These are phyloP conservation scores for Carposina sasakii DNA, from an alignment of 1,140 invertebrate genomes.

Conservation along the genomic window DNA sequence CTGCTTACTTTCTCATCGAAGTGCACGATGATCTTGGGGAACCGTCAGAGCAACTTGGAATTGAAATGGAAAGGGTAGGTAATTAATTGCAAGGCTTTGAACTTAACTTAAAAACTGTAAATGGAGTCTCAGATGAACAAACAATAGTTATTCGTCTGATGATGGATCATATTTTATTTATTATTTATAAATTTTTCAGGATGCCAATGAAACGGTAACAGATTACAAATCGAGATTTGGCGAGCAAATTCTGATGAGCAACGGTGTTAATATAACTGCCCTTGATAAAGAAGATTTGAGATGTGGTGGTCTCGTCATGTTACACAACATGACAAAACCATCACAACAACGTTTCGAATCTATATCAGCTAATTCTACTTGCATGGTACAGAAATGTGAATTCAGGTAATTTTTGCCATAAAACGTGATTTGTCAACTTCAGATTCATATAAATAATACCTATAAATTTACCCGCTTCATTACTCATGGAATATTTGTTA, in stretches of 20 bases:
- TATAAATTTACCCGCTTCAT: too few relatives aligned
- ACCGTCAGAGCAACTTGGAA: slow-evolving; percentile 80
- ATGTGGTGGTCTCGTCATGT: slow-evolving; percentile 78
- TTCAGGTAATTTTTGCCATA: slow-evolving; percentile 71
- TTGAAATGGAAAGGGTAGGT: slow-evolving; percentile 77
- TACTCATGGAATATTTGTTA: too few relatives aligned
- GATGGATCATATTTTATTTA: not conserved
- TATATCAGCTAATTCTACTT: slow-evolving; percentile 74
- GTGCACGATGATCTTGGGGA: slow-evolving; percentile 81
- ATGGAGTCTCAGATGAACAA: too few relatives aligned
- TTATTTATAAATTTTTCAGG: slow-evolving; percentile 43
- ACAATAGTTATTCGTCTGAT: too few relatives aligned
- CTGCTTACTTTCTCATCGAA: slow-evolving; percentile 76
- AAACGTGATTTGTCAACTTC: too few relatives aligned
- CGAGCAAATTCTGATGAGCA: slow-evolving; percentile 73
- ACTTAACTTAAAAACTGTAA: too few relatives aligned
- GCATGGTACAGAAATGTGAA: slow-evolving; percentile 82
- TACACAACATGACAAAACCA: slow-evolving; percentile 75
- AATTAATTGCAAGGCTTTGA: too few relatives aligned
- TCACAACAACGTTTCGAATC: slow-evolving; percentile 71
- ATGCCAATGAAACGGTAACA: slow-evolving; percentile 77
- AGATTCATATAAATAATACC: too few relatives aligned
- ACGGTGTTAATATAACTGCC: slow-evolving; percentile 79
- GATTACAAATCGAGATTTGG: slow-evolving; percentile 80
- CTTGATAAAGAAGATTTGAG: slow-evolving; percentile 80